Conservation (phyloP, 2,888 invertebrate genomes). For the Erebia ligea region DNA sequence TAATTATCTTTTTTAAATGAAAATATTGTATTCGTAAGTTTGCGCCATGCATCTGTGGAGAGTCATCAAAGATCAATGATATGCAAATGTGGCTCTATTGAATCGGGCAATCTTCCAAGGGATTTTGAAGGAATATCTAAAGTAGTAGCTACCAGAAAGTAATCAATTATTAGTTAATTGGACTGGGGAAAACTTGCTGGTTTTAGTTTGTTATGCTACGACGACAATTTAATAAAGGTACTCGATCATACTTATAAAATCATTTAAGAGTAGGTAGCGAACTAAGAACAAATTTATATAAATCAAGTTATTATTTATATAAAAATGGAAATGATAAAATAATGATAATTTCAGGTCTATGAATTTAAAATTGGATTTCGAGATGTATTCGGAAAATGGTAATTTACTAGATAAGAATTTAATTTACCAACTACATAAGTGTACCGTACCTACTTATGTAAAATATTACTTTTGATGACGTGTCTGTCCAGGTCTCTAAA, state of each 20-base stretch:
- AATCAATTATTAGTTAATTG: neutral
- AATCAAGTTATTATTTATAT: too few species aligned
- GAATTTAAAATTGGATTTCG: neutral
- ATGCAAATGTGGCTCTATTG: conserved; percentile 7
- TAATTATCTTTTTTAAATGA: neutral
- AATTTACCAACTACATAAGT: neutral
- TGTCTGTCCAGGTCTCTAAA: too few species aligned
- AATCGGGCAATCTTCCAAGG: conserved; percentile 6
- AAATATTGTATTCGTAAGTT: neutral
- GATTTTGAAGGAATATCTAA: neutral
- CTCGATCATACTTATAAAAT: too few species aligned
- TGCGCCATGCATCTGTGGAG: conserved; percentile 1
- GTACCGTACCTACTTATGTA: too few species aligned
- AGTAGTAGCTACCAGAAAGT: neutral
- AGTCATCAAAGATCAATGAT: conserved; percentile 11
- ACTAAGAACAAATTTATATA: too few species aligned
- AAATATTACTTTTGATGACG: too few species aligned
- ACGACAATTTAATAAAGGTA: too few species aligned
- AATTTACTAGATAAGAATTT: neutral
- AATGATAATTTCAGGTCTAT: neutral
- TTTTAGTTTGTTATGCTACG: neutral
- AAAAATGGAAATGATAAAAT: neutral
- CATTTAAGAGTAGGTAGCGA: too few species aligned
- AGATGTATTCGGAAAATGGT: neutral
- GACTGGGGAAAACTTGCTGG: neutral